Percentiles rank a stretch among this genome's conserved stretches.
Evolutionary conservation across 1,140 invertebrate genomes (phyloP).

Genomic region (Tetraneura akinire): DNA sequence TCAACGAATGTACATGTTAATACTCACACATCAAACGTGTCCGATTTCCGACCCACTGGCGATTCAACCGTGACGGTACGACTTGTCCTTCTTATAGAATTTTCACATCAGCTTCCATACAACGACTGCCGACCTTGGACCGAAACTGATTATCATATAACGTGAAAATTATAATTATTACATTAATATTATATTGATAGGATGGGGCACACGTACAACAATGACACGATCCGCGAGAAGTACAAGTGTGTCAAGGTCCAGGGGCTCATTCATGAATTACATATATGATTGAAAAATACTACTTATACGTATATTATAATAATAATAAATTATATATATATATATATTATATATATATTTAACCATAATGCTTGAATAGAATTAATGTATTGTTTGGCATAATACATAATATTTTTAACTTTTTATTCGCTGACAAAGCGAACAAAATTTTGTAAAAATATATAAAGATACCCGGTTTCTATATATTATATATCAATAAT

Average conservation of each 20-base stretch:
- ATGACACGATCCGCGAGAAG: constrained; percentile 46
- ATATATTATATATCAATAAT: no score
- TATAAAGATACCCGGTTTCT: no score
- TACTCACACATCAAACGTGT: constrained; percentile 19
- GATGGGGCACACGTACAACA: neutral
- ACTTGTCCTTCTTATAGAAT: constrained; percentile 24
- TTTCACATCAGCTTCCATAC: constrained; percentile 23
- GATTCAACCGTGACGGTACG: constrained; percentile 38
- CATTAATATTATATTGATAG: constrained; percentile 41
- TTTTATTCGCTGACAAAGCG: neutral
- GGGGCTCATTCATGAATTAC: constrained; percentile 43
- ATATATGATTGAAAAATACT: constrained; percentile 9
- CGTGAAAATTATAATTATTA: constrained; percentile 44
- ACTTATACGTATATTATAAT: no score
- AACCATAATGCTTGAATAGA: neutral
- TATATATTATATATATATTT: neutral
- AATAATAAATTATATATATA: no score
- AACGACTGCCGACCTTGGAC: constrained; percentile 27
- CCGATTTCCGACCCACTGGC: constrained; percentile 28
- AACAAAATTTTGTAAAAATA: no score
- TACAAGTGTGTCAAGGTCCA: constrained; percentile 43
- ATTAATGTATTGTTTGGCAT: neutral
- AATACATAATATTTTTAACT: neutral
- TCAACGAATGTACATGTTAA: constrained; percentile 1
- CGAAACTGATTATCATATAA: constrained; percentile 48